phyloP scores from a whole-genome alignment of 2,888 invertebrate species.

The Lasioglossum villosulum region DNA sequence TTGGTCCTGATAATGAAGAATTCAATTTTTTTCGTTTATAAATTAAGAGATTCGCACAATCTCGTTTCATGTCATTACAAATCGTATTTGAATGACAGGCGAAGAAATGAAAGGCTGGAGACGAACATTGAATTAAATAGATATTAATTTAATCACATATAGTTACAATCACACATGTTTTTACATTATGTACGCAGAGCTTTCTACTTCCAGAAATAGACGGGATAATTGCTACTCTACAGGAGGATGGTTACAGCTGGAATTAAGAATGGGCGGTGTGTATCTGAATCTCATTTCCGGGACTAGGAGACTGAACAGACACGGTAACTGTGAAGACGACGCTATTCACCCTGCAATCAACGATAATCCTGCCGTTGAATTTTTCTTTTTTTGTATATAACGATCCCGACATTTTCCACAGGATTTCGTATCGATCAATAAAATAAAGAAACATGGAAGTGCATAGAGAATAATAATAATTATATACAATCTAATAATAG shows the following conservation, averaged over 20 bases:
- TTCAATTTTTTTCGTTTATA: background rate
- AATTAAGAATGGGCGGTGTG: conserved; percentile 23
- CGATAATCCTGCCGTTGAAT: background rate
- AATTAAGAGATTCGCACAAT: background rate
- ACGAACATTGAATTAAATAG: conserved; percentile 75
- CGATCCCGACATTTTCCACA: background rate
- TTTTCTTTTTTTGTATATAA: background rate
- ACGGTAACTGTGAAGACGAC: conserved; percentile 26
- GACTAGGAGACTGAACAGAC: conserved; percentile 59
- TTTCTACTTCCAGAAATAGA: conserved; percentile 44
- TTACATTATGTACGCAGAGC: conserved; percentile 69
- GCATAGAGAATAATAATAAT: background rate
- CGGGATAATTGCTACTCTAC: conserved; percentile 37
- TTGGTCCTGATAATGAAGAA: background rate
- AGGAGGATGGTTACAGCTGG: conserved; percentile 11
- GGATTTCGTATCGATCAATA: conserved; percentile 19
- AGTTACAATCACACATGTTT: conserved; percentile 81
- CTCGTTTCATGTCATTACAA: background rate
- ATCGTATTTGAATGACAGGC: background rate
- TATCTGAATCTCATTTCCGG: conserved; percentile 44
- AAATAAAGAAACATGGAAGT: background rate
- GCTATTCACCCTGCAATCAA: conserved; percentile 1
- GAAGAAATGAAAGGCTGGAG: background rate
- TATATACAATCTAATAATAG: conserved; percentile 30
- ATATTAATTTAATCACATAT: conserved; percentile 79